Base-by-base conservation (phyloP, 2,888 invertebrate species). In the Brenthis daphne region DNA sequence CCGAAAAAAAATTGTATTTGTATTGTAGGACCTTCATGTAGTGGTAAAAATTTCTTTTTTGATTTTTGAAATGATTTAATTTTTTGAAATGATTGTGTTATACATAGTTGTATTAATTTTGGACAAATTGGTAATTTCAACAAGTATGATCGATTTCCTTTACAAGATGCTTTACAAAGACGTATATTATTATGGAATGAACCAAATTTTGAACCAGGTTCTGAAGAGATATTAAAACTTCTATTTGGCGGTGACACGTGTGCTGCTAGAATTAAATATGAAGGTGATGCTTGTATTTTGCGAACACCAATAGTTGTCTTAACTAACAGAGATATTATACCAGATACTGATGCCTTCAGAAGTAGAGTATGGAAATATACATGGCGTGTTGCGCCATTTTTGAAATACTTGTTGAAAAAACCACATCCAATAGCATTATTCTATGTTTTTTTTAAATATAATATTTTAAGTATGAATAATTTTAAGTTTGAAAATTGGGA, bases 171-270 rank as follows among this genome's bases (percentile, higher is more conserved):
- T 64, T 64, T 72, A 14, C 70, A 74, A 65, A 57, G 61, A 47
- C 20, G 75, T 11, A 72, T 76, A n/a, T 57, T 74, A 12, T 65
- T 71, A 65, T 74, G 72, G 74, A 74, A 74, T 54, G 76, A 76
- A 69, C 75, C 75, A 54, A 74, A 74, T 67, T 70, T 64, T 43
- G 73, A 75, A 70, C 74, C 74, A 2, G 54, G 64, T 50, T 64
- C 73, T 29, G 70, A 71, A 37, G 73, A 76, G 58, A 74, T 73
- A 14, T 66, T 74, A 64, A 74, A 75, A 70, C 56, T 74, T 48
- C 65, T 76, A 65, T 72, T 72, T 57, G 68, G 69, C 20, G 73
- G 73, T 54, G 71, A 69, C 57, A 66, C 64, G 2, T 66, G 64
- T 58, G 55, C 60, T 48, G 73, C 60, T 20, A 69, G 65, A 24